Percentiles rank a stretch among this genome's conserved stretches.
Evolutionary conservation across 2,113 vertebrate species (phyloP).

Genomic region (Heterotilapia buettikoferi): DNA sequence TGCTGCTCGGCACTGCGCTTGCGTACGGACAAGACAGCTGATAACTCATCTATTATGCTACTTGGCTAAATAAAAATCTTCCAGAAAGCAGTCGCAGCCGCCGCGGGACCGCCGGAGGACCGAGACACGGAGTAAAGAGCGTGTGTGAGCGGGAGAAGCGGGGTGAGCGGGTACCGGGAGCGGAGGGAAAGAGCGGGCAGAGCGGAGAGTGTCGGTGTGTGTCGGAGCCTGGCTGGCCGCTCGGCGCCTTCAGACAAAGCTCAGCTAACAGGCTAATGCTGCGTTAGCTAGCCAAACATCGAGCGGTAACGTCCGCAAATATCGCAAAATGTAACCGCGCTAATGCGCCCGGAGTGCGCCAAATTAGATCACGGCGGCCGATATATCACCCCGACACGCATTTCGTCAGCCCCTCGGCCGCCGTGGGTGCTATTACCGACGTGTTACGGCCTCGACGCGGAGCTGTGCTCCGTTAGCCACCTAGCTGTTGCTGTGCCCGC

Average conservation of each 20-base stretch:
- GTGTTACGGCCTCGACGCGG: slow-evolving; percentile 34
- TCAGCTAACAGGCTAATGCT: slow-evolving; percentile 56
- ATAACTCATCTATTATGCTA: slow-evolving; percentile 92
- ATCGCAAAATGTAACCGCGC: not conserved
- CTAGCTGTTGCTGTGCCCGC: slow-evolving; percentile 73
- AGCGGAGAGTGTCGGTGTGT: not conserved
- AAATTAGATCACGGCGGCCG: not conserved
- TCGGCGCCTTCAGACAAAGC: slow-evolving; percentile 84
- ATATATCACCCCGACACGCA: not conserved
- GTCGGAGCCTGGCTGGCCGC: slow-evolving; percentile 55
- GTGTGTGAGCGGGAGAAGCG: slow-evolving; percentile 30
- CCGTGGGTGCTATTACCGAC: not conserved
- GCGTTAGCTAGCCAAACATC: slow-evolving; percentile 30
- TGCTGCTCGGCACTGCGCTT: slow-evolving; percentile 75
- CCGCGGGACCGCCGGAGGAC: slow-evolving; percentile 77
- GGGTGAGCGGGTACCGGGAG: slow-evolving; percentile 34
- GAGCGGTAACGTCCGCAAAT: slow-evolving; percentile 8
- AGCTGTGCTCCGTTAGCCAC: slow-evolving; percentile 33
- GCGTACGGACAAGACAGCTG: slow-evolving; percentile 74
- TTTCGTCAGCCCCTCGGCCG: not conserved
- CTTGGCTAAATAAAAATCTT: slow-evolving; percentile 85
- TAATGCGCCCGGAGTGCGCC: rapidly evolving
- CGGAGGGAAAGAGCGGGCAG: not conserved
- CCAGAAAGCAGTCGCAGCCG: slow-evolving; percentile 74
- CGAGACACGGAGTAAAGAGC: slow-evolving; percentile 77